Evolutionary conservation across 2,888 invertebrate species (phyloP).

Genomic region (Drosophila anomalata): DNA sequence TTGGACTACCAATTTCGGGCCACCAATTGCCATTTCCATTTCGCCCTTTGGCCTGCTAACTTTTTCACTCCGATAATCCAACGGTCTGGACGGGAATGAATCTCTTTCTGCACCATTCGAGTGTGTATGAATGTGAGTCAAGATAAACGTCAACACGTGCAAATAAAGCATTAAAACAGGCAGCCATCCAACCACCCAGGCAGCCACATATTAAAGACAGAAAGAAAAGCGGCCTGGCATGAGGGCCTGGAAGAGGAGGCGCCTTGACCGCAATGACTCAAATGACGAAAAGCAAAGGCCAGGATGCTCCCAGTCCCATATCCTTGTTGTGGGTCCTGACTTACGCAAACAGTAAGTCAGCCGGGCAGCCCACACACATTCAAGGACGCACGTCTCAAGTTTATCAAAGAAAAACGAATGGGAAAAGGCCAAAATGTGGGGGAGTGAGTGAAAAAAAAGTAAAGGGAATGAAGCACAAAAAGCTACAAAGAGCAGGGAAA

Average conservation of each 20-base stretch:
- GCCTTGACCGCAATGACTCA: conserved; percentile 77
- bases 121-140: conserved; percentile 24
- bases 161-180: conserved; percentile 74
- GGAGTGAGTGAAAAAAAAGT: neutral
- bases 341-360: conserved; percentile 63
- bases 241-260: conserved; percentile 16
- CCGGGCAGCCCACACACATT: conserved; percentile 32
- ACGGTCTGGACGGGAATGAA: conserved; percentile 22
- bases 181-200: conserved; percentile 27
- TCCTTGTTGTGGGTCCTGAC: conserved; percentile 55
- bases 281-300: conserved; percentile 54
- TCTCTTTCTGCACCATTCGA: conserved; percentile 15
- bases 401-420: conserved; percentile 67
- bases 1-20: conserved; percentile 34
- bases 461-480: conserved; percentile 32
- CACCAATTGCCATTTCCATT: conserved; percentile 44
- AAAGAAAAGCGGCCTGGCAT: neutral
- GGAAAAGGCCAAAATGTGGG: conserved; percentile 21
- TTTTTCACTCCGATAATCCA: conserved; percentile 60
- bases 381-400: conserved; percentile 72
- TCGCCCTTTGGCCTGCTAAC: conserved; percentile 50
- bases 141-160: conserved; percentile 73
- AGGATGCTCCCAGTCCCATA: conserved; percentile 34
- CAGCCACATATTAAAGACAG: conserved; percentile 29
- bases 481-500: conserved; percentile 34